Conservation (phyloP, 2,888 invertebrate genomes). For the Drosophila antonietae region DNA sequence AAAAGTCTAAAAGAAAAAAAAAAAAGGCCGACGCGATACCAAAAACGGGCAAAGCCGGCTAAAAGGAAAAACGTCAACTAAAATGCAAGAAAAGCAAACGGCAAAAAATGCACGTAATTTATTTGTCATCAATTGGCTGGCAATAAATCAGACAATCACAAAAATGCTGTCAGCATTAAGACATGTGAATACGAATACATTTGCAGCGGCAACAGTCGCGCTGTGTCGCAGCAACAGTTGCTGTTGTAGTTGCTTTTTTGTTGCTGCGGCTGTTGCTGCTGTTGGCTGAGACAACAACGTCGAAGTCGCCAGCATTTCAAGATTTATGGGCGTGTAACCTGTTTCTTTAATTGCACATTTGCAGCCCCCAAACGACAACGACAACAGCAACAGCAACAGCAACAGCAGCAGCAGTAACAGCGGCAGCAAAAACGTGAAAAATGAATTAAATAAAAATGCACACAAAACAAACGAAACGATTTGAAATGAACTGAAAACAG, state of each 20-base stretch:
- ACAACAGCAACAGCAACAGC: conserved; percentile 39
- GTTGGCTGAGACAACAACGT: conserved; percentile 45
- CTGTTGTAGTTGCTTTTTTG: conserved; percentile 11
- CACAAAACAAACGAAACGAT: conserved; percentile 70
- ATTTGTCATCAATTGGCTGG: conserved; percentile 81
- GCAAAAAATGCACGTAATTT: conserved; percentile 69
- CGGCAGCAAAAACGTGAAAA: conserved; percentile 70
- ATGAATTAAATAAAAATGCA: conserved; percentile 78
- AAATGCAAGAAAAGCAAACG: conserved; percentile 53
- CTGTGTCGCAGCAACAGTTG: conserved; percentile 33
- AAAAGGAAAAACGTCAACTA: conserved; percentile 61
- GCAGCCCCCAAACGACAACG: conserved; percentile 76
- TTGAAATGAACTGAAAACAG: conserved; percentile 74
- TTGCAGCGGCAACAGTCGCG: conserved; percentile 44
- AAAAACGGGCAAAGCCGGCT: conserved; percentile 65
- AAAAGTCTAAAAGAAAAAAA: conserved; percentile 4
- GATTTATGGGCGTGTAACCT: conserved; percentile 83
- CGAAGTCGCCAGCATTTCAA: conserved; percentile 73
- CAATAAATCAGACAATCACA: conserved; percentile 84
- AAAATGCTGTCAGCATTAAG: conserved; percentile 83
- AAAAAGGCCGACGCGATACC: conserved; percentile 54
- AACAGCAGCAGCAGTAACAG: conserved; percentile 32
- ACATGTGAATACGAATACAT: conserved; percentile 77
- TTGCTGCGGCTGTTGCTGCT: conserved; percentile 19
- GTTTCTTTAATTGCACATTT: conserved; percentile 84